Conservation (phyloP, 1,140 invertebrate genomes). For the Polypedilum pembai region DNA sequence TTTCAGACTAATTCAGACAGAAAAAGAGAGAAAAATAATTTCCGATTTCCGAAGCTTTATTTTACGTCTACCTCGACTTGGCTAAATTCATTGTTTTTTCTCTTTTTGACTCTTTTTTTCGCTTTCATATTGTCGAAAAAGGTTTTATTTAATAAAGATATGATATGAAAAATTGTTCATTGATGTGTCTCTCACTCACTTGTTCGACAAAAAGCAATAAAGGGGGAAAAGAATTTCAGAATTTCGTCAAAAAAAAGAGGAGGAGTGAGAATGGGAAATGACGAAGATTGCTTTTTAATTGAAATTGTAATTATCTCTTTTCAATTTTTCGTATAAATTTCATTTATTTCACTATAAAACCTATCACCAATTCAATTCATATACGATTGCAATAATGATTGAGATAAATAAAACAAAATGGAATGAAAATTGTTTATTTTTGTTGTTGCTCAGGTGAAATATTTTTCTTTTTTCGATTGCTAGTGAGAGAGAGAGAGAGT, state of each 20-base stretch:
- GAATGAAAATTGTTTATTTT: no score
- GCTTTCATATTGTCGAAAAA: no score
- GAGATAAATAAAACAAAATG: no score
- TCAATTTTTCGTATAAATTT: neutral
- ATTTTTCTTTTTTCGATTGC: neutral
- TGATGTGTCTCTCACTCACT: no score
- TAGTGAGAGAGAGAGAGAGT: neutral
- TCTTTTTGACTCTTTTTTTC: no score
- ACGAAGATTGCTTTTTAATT: conserved; percentile 27
- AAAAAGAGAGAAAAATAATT: neutral
- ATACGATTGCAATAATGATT: neutral
- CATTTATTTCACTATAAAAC: neutral
- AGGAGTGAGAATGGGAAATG: neutral
- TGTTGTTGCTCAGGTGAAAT: neutral
- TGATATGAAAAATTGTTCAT: no score
- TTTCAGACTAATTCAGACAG: no score
- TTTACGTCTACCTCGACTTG: neutral
- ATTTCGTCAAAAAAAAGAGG: neutral
- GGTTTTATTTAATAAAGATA: no score
- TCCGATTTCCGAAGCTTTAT: conserved; percentile 2
- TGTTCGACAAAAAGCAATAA: conserved; percentile 1
- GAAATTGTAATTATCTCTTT: conserved; percentile 20
- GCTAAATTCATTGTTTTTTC: no score
- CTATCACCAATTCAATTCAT: conserved; percentile 3
- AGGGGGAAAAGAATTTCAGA: neutral